Evolutionary conservation across 2,888 invertebrate species (phyloP).

Genomic region (Apamea sordens): DNA sequence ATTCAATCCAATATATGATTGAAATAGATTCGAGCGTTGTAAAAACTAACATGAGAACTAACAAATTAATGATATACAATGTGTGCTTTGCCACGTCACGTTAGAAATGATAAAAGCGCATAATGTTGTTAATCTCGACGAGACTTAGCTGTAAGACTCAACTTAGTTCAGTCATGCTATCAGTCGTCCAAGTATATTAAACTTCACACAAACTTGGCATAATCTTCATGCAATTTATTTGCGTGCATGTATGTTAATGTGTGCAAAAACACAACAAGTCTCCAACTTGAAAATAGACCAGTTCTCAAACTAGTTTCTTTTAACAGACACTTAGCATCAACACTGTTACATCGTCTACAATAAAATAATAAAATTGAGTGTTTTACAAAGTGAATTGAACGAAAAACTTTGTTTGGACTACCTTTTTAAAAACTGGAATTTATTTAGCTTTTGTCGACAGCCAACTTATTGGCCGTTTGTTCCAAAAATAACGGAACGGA

Average conservation of each 20-base stretch:
- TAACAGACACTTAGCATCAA: slow-evolving; percentile 11
- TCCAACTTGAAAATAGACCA: slow-evolving; percentile 23
- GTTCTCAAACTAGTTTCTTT: slow-evolving; percentile 41
- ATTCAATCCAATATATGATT: slow-evolving; percentile 24
- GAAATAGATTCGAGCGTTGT: neutral
- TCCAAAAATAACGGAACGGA: neutral
- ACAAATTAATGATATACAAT: slow-evolving; percentile 6
- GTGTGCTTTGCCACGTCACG: too few relatives aligned
- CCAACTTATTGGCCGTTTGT: neutral
- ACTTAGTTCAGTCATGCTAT: slow-evolving; percentile 11
- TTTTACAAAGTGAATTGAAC: slow-evolving; percentile 16
- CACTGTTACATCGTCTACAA: slow-evolving; percentile 15
- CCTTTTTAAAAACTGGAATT: slow-evolving; percentile 6
- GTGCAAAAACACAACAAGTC: slow-evolving; percentile 33
- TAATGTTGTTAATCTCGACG: neutral
- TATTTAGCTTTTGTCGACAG: slow-evolving; percentile 3
- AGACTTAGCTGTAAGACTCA: neutral
- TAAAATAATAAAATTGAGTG: slow-evolving; percentile 23
- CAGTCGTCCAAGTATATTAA: slow-evolving; percentile 11
- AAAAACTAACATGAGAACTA: slow-evolving; percentile 1
- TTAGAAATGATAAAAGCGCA: neutral
- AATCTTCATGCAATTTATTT: slow-evolving; percentile 31
- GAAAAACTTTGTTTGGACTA: neutral
- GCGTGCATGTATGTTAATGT: slow-evolving; percentile 34
- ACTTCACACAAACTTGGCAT: slow-evolving; percentile 20